Evolutionary conservation across 2,797 vertebrate genomes (phyloP), one percentile per base, ranked within the genome.

Genomic region (Lithobates pipiens): DNA sequence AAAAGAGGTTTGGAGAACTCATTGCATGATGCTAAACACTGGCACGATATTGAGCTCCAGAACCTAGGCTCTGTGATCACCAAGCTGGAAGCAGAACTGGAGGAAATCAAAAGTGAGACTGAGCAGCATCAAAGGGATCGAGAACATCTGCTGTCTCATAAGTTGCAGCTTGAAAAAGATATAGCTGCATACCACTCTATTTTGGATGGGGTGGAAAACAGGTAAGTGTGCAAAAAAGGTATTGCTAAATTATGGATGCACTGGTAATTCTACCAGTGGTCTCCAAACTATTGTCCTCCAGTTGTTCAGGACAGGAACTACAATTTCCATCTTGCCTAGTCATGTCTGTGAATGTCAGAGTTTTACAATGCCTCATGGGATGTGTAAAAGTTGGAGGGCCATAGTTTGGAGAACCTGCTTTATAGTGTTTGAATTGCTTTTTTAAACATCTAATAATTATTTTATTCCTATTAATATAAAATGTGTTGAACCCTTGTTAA

Each of bases 1-100:
- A 99, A 97, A 91, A 96, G 97, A 6, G 97, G 97, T 67, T 93
- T 99, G 91, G 97, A 98, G 91, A 97, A 95, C 89, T 96, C 96
- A 0, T 89, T 98, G 88, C 93, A 93, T 0, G 97, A 99, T 0
- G 95, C 97, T 21, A 95, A 95, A 63, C 97, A 97, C 90, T 98
- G 97, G 98, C 97, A 98, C 0, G 94, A 96, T 83, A 94, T 98
- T 23, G 97, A 99, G 91, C 93, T 97, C 80, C 98, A 98, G 93
- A 99, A 97, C 86, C 91, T 99, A 82, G 95, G 96, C 57, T 96
- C 97, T 0, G 93, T 98, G 82, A 96, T 98, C 32, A 89, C 93
- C 80, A 95, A 96, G 89, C 93, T 99, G 92, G 96, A 99, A 91
- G 93, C 96, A 1, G 98, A 99, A 91, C 95, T 99, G 7, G 46